Evolutionary conservation across 2,888 invertebrate species (phyloP).

Genomic region (Napeogenes inachia): DNA sequence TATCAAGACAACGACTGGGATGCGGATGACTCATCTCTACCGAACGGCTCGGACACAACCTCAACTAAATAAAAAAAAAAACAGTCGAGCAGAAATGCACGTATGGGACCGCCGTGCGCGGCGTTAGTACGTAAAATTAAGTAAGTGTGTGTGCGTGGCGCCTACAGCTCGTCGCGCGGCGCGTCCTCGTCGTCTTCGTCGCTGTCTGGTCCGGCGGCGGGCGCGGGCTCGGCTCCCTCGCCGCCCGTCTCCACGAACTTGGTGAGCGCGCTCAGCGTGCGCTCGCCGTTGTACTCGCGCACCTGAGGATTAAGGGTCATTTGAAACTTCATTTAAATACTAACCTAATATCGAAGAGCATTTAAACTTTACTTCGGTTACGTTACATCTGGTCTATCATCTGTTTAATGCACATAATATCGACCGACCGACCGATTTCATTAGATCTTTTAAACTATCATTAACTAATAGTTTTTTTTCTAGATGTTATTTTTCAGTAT

Average conservation of each 20-base stretch:
- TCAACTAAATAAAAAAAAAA: slow-evolving; percentile 39
- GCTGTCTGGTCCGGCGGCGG: slow-evolving; percentile 79
- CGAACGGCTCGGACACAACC: slow-evolving; percentile 39
- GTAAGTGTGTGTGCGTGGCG: slow-evolving; percentile 23
- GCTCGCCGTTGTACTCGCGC: slow-evolving; percentile 93
- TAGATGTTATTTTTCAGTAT: no score
- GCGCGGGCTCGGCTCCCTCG: slow-evolving; percentile 83
- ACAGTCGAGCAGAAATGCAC: slow-evolving; percentile 60
- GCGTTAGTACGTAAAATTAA: no score
- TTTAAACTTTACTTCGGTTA: no score
- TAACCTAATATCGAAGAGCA: no score
- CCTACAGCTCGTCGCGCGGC: slow-evolving; percentile 88
- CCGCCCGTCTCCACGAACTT: slow-evolving; percentile 97
- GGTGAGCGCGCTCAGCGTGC: slow-evolving; percentile 93
- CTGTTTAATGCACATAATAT: no score
- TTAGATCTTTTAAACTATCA: no score
- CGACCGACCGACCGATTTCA: no score
- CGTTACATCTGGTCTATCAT: no score
- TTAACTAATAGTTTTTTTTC: no score
- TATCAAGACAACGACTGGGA: slow-evolving; percentile 34
- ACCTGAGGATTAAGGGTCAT: slow-evolving; percentile 58
- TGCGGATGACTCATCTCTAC: slow-evolving; percentile 13
- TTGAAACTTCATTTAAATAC: no score
- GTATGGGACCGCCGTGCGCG: slow-evolving; percentile 29
- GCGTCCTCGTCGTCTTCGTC: slow-evolving; percentile 85